Conservation (phyloP, 1,140 invertebrate species). For the Aphis craccivora region DNA sequence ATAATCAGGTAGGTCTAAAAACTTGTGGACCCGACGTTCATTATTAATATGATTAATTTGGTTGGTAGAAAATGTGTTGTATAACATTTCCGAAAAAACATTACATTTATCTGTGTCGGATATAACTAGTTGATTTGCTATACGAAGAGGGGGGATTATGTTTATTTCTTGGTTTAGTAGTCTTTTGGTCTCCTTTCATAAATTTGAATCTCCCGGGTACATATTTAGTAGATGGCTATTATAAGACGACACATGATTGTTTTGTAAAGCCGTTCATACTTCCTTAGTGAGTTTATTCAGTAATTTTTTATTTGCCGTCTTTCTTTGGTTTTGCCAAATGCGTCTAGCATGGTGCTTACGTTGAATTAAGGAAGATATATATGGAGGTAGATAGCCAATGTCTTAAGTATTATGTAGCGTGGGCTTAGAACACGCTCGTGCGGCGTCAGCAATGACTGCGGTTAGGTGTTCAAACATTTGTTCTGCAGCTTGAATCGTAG, state of each 20-base stretch:
- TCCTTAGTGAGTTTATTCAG: neutral
- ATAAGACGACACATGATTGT: neutral
- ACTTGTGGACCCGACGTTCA: neutral
- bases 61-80: neutral
- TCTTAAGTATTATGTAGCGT: neutral
- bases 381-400: neutral
- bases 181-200: neutral
- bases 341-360: neutral
- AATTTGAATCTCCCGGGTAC: neutral
- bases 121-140: constrained; percentile 6
- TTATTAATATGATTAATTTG: neutral
- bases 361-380: neutral
- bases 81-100: neutral
- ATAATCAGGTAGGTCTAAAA: neutral
- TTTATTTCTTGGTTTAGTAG: neutral
- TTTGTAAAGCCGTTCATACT: neutral
- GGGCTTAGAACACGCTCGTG: neutral
- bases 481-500: neutral
- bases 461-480: neutral
- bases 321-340: neutral
- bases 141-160: neutral
- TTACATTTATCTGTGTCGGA: neutral
- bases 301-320: neutral
- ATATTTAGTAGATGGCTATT: neutral
- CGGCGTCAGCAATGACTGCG: neutral